Evolutionary conservation across 2,113 vertebrate species (phyloP).

Genomic region (Onychorhynchus coronatus): DNA sequence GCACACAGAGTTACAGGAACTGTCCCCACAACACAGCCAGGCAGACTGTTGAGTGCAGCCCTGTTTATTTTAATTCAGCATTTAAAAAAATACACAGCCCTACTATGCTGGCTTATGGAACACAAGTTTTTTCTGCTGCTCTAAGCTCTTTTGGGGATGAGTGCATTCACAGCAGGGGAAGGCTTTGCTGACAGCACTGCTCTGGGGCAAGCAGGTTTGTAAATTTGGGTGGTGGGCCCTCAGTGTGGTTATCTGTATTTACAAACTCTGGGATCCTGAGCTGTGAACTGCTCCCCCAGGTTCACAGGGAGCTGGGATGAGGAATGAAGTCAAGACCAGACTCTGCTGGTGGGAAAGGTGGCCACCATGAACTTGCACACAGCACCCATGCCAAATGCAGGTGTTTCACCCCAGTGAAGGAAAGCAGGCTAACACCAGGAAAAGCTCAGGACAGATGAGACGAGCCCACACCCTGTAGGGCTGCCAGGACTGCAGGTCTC

Average conservation of each 20-base stretch:
- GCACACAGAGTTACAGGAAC: background rate
- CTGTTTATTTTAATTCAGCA: slow-evolving; percentile 4
- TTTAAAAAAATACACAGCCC: background rate
- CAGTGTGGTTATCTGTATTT: background rate
- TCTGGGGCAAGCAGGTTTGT: background rate
- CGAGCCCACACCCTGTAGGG: background rate
- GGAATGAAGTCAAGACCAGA: fast-evolving
- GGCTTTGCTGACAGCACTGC: background rate
- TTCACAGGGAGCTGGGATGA: fast-evolving
- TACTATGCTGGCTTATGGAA: background rate
- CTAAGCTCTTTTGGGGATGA: background rate
- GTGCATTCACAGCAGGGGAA: background rate
- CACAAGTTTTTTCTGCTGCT: slow-evolving; percentile 12
- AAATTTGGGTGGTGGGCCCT: background rate
- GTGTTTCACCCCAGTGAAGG: background rate
- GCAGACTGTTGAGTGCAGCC: background rate
- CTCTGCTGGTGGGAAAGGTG: background rate
- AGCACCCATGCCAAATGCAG: background rate
- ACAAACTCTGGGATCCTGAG: background rate
- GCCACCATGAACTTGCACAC: background rate
- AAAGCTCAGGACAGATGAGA: background rate
- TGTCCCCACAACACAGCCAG: background rate
- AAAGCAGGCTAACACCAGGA: background rate
- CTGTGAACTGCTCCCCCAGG: background rate
- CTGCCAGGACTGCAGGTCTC: background rate